Evolutionary conservation across 2,888 invertebrate species (phyloP).

Genomic region (Drosophila pseudotalamancana): DNA sequence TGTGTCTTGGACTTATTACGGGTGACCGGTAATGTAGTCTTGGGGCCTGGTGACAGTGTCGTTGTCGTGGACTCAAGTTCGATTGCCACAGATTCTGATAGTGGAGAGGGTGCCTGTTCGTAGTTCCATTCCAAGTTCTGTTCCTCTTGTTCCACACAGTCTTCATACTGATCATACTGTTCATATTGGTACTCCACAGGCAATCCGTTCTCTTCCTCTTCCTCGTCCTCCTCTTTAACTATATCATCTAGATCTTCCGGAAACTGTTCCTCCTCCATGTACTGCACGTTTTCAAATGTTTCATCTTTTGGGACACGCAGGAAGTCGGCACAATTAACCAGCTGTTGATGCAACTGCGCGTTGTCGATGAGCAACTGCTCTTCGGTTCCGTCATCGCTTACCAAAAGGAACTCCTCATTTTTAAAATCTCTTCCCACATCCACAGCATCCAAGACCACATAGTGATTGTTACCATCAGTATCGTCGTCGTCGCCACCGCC

Average conservation of each 20-base stretch:
- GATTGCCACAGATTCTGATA: slow-evolving; percentile 3
- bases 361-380: slow-evolving; percentile 43
- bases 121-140: slow-evolving; percentile 20
- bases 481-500: slow-evolving; percentile 36
- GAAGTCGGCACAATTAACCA: slow-evolving; percentile 35
- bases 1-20: slow-evolving; percentile 15
- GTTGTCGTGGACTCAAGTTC: background rate
- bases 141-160: background rate
- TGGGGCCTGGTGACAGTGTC: background rate
- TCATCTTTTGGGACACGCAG: slow-evolving; percentile 40
- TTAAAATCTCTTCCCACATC: slow-evolving; percentile 52
- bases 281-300: slow-evolving; percentile 22
- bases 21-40: slow-evolving; percentile 9
- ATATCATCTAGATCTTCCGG: slow-evolving; percentile 46
- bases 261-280: slow-evolving; percentile 30
- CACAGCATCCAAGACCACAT: slow-evolving; percentile 54
- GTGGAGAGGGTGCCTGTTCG: background rate
- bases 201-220: slow-evolving; percentile 13
- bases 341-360: slow-evolving; percentile 40
- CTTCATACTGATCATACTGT: slow-evolving; percentile 13
- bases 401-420: slow-evolving; percentile 48
- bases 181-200: slow-evolving; percentile 6
- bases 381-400: slow-evolving; percentile 43
- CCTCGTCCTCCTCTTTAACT: slow-evolving; percentile 18
- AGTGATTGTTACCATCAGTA: slow-evolving; percentile 26